Conservation (phyloP, 2,113 vertebrate genomes). For the Bubo blakistoni region DNA sequence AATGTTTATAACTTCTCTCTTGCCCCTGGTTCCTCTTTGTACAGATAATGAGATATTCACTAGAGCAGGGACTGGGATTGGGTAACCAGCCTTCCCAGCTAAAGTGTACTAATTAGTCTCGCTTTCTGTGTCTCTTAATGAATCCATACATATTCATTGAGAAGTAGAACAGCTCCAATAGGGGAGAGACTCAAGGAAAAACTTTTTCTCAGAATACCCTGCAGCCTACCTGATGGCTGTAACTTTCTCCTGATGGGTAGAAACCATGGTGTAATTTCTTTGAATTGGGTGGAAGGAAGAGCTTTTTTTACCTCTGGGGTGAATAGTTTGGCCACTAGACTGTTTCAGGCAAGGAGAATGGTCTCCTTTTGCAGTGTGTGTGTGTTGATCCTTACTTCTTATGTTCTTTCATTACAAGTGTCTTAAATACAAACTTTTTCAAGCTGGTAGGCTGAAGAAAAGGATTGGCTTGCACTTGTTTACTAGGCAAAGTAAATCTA, state of each 20-base stretch:
- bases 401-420: not conserved
- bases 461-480: not conserved
- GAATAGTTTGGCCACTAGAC: constrained; percentile 7
- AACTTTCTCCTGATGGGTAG: constrained; percentile 14
- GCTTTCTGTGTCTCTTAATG: not conserved
- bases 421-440: not conserved
- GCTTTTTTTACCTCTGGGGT: not conserved
- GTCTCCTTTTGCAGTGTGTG: not conserved
- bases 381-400: not conserved
- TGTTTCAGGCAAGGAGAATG: not conserved
- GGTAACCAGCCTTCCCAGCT: not conserved
- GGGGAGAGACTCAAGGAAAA: not conserved
- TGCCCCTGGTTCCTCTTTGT: not conserved
- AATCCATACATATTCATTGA: constrained; percentile 23
- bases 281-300: not conserved
- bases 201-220: not conserved
- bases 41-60: constrained; percentile 5
- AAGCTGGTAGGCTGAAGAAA: not conserved
- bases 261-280: not conserved
- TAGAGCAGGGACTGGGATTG: not conserved
- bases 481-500: not conserved
- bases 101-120: constrained; percentile 25
- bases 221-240: not conserved
- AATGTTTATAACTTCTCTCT: not conserved
- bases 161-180: not conserved